Conservation (phyloP, 1,140 invertebrate genomes). For the Drosophila guanche region DNA sequence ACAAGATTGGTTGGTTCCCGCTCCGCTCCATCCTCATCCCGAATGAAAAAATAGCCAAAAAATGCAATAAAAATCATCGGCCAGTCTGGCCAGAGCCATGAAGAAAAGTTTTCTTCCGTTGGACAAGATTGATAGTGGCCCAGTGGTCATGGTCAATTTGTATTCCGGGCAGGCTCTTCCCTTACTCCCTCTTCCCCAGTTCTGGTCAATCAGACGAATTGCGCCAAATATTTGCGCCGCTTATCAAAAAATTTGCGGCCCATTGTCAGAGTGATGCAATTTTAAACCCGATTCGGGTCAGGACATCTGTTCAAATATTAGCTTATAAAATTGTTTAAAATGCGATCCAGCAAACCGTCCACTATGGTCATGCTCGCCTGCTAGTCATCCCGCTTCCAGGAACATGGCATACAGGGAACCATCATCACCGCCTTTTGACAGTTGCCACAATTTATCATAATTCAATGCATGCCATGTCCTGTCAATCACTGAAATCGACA, state of each 20-base stretch:
- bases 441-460: constrained; percentile 83
- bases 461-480: constrained; percentile 80
- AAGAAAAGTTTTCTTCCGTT: constrained; percentile 44
- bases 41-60: constrained; percentile 39
- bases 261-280: constrained; percentile 68
- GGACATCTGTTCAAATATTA: constrained; percentile 78
- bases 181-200: background rate
- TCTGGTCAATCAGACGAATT: constrained; percentile 44
- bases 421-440: constrained; percentile 68
- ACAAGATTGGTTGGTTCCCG: constrained; percentile 23
- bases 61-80: constrained; percentile 71
- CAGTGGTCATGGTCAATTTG: constrained; percentile 57
- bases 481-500: constrained; percentile 67
- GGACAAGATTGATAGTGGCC: constrained; percentile 68
- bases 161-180: constrained; percentile 48
- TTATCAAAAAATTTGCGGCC: constrained; percentile 65
- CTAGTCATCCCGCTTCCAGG: constrained; percentile 1
- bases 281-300: constrained; percentile 60
- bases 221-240: constrained; percentile 56
- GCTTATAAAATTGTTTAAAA: constrained; percentile 79
- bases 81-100: constrained; percentile 36
- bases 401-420: constrained; percentile 10
- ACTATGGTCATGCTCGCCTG: constrained; percentile 60
- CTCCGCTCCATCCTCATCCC: background rate
- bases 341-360: constrained; percentile 60